phyloP scores from a whole-genome alignment of 1,140 invertebrate genomes.

The Drosophila quadrilineata region DNA sequence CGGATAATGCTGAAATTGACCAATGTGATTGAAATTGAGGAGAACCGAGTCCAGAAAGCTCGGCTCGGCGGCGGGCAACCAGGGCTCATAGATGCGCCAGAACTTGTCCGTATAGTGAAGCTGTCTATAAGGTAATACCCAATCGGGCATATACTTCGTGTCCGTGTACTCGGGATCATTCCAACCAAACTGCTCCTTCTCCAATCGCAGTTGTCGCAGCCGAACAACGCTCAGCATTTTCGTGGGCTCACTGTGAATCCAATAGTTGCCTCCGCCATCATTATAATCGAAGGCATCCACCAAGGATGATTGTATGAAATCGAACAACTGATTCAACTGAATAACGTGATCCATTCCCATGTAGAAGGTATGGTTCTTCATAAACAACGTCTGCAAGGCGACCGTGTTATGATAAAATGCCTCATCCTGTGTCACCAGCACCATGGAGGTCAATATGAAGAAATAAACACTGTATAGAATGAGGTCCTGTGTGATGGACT shows the following conservation, averaged over 20 bases:
- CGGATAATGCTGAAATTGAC: slow-evolving; percentile 32
- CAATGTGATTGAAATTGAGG: slow-evolving; percentile 28
- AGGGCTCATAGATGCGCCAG: slow-evolving; percentile 61
- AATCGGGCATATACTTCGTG: slow-evolving; percentile 33
- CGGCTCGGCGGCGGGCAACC: slow-evolving; percentile 23
- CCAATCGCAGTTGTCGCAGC: slow-evolving; percentile 48
- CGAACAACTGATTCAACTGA: slow-evolving; percentile 30
- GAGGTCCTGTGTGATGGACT: slow-evolving; percentile 42
- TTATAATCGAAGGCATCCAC: slow-evolving; percentile 25
- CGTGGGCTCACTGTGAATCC: slow-evolving; percentile 36
- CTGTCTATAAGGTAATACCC: slow-evolving; percentile 40
- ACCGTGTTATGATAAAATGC: slow-evolving; percentile 35
- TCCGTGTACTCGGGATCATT: slow-evolving; percentile 14
- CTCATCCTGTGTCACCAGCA: slow-evolving; percentile 23
- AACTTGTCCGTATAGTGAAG: slow-evolving; percentile 52
- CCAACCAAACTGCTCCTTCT: background rate
- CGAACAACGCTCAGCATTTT: slow-evolving; percentile 58
- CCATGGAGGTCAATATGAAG: slow-evolving; percentile 22
- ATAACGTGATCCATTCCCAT: slow-evolving; percentile 25
- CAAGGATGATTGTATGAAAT: slow-evolving; percentile 32
- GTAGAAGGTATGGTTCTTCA: slow-evolving; percentile 6
- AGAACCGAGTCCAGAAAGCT: background rate
- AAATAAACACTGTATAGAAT: slow-evolving; percentile 47
- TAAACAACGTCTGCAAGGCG: slow-evolving; percentile 19
- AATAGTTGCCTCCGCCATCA: slow-evolving; percentile 8